Evolutionary conservation across 2,113 vertebrate genomes (phyloP).

Genomic region (western clawed frog (Xenopus tropicalis)): UCB_Xtro_10.0 CM004445.2:102735001-102735500

Average conservation of each 20-base stretch:
- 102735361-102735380: background rate
- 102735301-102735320: background rate
- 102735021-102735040: background rate
- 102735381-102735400: background rate
- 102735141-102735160: background rate
- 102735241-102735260: slow-evolving; percentile 10
- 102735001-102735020: background rate
- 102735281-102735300: background rate
- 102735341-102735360: background rate
- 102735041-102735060: background rate
- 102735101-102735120: slow-evolving; percentile 11
- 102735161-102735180: background rate
- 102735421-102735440: slow-evolving; percentile 3
- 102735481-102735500: too few species aligned
- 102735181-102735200: slow-evolving; percentile 10
- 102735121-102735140: background rate
- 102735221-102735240: slow-evolving; percentile 5
- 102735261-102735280: background rate
- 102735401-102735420: background rate
- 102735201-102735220: slow-evolving; percentile 11
- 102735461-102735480: background rate
- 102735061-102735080: background rate
- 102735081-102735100: slow-evolving; percentile 25
- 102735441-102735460: background rate
- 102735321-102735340: background rate